Conservation (phyloP, 2,113 vertebrate species). For the Glaucidium brasilianum region DNA sequence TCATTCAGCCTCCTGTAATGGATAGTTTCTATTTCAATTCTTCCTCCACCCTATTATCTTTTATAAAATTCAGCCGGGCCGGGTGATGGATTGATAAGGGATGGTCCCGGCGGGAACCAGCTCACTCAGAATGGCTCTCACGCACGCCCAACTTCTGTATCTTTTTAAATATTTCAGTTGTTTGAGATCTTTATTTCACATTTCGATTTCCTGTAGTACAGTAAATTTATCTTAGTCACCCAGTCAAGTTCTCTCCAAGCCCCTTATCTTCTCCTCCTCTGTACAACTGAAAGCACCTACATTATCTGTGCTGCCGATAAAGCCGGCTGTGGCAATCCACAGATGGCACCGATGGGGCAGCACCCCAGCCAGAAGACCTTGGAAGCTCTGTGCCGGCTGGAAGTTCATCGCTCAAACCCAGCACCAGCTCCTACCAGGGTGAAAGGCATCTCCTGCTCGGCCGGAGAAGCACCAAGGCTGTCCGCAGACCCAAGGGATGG, state of each 20-base stretch:
- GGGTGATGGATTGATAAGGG: slow-evolving; percentile 65
- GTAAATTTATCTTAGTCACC: slow-evolving; percentile 77
- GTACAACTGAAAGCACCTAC: slow-evolving; percentile 51
- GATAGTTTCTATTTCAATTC: slow-evolving; percentile 72
- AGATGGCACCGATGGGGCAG: background rate
- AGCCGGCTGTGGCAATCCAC: background rate
- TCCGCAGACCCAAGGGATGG: accelerated
- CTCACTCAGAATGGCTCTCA: background rate
- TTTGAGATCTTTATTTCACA: slow-evolving; percentile 75
- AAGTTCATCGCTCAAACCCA: background rate
- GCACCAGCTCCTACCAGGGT: background rate
- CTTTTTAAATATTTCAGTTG: slow-evolving; percentile 78
- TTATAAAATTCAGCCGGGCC: slow-evolving; percentile 60
- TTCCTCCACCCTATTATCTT: slow-evolving; percentile 67
- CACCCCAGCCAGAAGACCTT: background rate
- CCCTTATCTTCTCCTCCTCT: slow-evolving; percentile 71
- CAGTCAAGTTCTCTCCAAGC: slow-evolving; percentile 58
- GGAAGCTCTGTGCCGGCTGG: background rate
- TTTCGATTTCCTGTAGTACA: slow-evolving; percentile 76
- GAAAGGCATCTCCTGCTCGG: background rate
- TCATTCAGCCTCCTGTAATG: slow-evolving; percentile 62
- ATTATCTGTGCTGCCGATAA: slow-evolving; percentile 57
- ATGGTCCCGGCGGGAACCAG: background rate
- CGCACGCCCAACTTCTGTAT: background rate
- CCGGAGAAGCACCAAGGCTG: accelerated